phyloP scores from a whole-genome alignment of 2,888 invertebrate species.

The Gastracanthus pulcherrimus region DNA sequence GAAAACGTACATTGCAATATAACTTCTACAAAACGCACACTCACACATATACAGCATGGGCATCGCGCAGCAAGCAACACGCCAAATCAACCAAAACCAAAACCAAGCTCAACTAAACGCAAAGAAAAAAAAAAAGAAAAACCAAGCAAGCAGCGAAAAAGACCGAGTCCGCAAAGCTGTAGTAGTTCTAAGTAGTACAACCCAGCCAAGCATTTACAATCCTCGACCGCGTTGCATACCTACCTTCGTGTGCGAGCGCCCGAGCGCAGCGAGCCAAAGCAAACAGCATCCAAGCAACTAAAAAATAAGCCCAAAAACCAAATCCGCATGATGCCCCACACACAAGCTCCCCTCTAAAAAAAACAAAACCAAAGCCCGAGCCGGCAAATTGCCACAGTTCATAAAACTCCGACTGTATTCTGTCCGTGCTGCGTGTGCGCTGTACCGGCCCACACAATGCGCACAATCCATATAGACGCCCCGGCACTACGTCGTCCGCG shows the following conservation, averaged over 20 bases:
- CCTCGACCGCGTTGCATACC: slow-evolving; percentile 47
- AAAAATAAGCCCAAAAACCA: not conserved
- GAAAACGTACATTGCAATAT: no score
- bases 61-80: no score
- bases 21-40: no score
- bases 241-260: slow-evolving; percentile 52
- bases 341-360: slow-evolving; percentile 6
- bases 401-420: not conserved
- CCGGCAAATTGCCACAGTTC: no score
- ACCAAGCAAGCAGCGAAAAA: no score
- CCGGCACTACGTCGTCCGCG: slow-evolving; percentile 91
- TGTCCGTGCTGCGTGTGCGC: slow-evolving; percentile 66
- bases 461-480: slow-evolving; percentile 90
- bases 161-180: no score
- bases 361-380: slow-evolving; percentile 29
- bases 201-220: no score
- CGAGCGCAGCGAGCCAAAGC: slow-evolving; percentile 20
- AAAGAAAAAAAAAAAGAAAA: no score
- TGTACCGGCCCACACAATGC: slow-evolving; percentile 66
- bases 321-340: slow-evolving; percentile 12
- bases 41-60: no score
- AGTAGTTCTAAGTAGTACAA: no score
- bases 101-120: no score
- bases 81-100: no score
- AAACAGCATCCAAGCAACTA: not conserved